Conservation (phyloP, 2,888 invertebrate genomes). For the Volucella bombylans region DNA sequence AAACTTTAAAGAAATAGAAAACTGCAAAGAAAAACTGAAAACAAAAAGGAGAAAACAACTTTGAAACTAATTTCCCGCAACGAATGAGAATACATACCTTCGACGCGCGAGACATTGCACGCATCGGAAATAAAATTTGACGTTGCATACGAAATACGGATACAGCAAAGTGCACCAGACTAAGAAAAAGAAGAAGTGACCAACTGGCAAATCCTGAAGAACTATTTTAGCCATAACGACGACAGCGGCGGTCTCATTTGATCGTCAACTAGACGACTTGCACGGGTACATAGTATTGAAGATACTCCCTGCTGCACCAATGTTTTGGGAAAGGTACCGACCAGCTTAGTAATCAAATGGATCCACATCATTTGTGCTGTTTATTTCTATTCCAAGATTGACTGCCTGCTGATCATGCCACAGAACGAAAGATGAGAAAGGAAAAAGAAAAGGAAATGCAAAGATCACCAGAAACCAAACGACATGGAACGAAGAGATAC, state of each 20-base stretch:
- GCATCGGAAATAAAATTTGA: constrained; percentile 59
- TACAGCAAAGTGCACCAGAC: constrained; percentile 9
- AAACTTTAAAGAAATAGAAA: constrained; percentile 64
- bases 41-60: constrained; percentile 19
- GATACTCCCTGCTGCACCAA: not conserved
- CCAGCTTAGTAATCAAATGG: constrained; percentile 24
- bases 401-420: constrained; percentile 6
- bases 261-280: constrained; percentile 15
- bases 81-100: constrained; percentile 5
- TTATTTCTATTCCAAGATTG: constrained; percentile 55
- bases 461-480: constrained; percentile 27
- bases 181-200: constrained; percentile 40
- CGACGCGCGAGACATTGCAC: constrained; percentile 34
- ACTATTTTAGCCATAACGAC: constrained; percentile 47
- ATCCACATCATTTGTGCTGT: constrained; percentile 33
- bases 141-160: constrained; percentile 3
- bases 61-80: constrained; percentile 28
- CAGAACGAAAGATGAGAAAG: constrained; percentile 8
- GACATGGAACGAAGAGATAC: constrained; percentile 42
- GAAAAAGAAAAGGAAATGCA: not conserved
- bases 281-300: not conserved
- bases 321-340: constrained; percentile 6
- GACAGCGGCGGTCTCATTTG: constrained; percentile 53
- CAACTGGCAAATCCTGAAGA: constrained; percentile 49
- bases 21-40: constrained; percentile 57